phyloP scores from a whole-genome alignment of 1,140 invertebrate genomes.

The Brachionus manjavacas region DNA sequence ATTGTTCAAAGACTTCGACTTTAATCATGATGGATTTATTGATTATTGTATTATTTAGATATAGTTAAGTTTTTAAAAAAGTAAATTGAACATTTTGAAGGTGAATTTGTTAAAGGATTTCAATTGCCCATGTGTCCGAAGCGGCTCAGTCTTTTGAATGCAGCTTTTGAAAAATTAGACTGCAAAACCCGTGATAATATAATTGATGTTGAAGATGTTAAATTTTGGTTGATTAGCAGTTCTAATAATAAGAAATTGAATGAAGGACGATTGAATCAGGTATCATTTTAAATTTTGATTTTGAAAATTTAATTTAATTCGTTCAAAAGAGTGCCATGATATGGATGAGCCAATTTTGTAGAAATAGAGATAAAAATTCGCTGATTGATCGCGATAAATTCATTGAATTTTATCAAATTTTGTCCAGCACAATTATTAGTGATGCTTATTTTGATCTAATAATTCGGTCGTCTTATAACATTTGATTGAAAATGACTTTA shows the following conservation, averaged over 20 bases:
- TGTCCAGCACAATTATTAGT: slow-evolving; percentile 18
- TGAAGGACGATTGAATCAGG: neutral
- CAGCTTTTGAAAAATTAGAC: slow-evolving; percentile 7
- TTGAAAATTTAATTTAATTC: neutral
- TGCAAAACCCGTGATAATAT: neutral
- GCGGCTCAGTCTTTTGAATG: neutral
- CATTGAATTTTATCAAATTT: slow-evolving; percentile 24
- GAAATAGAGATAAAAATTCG: neutral
- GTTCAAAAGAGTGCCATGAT: neutral
- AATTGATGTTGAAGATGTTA: neutral
- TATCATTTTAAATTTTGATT: neutral
- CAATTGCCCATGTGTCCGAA: slow-evolving; percentile 3
- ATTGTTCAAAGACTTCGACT: neutral
- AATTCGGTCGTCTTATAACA: neutral
- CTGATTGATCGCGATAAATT: neutral
- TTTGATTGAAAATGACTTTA: neutral
- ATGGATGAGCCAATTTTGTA: neutral
- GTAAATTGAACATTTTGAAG: neutral
- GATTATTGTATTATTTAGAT: neutral
- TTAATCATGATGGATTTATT: slow-evolving; percentile 10
- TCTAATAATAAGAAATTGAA: neutral
- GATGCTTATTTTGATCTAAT: slow-evolving; percentile 22
- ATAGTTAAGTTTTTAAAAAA: neutral
- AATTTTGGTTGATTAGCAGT: neutral
- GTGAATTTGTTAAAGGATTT: slow-evolving; percentile 25